Evolutionary conservation across 1,140 invertebrate genomes (phyloP).

Genomic region (Capitella teleta): DNA sequence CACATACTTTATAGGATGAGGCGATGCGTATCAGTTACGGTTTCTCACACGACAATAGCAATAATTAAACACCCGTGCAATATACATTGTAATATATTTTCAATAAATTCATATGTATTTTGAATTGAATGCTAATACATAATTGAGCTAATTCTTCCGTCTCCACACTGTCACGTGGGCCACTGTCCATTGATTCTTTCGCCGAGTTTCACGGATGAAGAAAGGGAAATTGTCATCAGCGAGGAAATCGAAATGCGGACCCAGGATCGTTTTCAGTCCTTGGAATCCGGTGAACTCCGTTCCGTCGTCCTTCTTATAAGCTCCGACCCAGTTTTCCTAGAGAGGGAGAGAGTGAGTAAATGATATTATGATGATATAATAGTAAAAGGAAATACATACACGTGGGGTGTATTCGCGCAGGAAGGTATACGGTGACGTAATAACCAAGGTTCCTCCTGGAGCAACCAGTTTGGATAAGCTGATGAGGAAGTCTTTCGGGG

Average conservation of each 20-base stretch:
- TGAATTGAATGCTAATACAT: no score
- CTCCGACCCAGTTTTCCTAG: conserved; percentile 37
- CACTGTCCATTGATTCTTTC: conserved; percentile 41
- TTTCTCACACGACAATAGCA: no score
- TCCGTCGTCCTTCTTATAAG: conserved; percentile 24
- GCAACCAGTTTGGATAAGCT: conserved; percentile 25
- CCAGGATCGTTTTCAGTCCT: conserved; percentile 27
- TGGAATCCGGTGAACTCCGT: conserved; percentile 26
- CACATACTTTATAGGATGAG: no score
- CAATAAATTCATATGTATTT: no score
- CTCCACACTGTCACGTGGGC: conserved; percentile 39
- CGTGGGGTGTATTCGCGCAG: conserved; percentile 33
- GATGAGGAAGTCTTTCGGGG: conserved; percentile 32
- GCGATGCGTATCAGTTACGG: no score
- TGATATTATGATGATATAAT: background rate
- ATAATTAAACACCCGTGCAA: no score
- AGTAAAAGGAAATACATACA: conserved; percentile 16
- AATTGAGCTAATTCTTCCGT: conserved; percentile 23
- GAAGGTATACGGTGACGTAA: conserved; percentile 40
- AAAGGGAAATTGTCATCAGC: conserved; percentile 38
- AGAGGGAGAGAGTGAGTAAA: background rate
- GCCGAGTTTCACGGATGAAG: conserved; percentile 35
- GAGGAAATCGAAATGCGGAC: conserved; percentile 27
- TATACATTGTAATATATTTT: no score
- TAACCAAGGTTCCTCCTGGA: conserved; percentile 32